Evolutionary conservation across 2,888 invertebrate genomes (phyloP).

Genomic region (Sphecodes monilicornis): DNA sequence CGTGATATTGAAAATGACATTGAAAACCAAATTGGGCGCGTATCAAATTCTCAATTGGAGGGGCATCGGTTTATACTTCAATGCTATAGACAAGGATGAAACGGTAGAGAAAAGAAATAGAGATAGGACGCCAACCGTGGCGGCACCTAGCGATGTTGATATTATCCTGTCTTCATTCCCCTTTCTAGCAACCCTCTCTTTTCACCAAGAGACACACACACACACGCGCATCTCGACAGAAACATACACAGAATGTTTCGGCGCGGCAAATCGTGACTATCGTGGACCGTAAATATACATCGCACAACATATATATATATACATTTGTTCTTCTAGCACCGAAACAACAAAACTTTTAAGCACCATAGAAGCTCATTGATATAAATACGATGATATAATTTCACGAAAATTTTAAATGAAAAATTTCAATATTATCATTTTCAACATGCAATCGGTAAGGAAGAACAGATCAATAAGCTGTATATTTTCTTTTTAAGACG

Average conservation of each 20-base stretch:
- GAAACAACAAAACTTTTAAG: conserved; percentile 42
- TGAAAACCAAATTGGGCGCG: conserved; percentile 20
- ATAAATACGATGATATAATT: conserved; percentile 12
- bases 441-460: conserved; percentile 61
- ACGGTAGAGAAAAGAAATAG: conserved; percentile 63
- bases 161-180: conserved; percentile 53
- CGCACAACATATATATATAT: conserved; percentile 29
- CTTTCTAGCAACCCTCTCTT: conserved; percentile 36
- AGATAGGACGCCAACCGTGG: conserved; percentile 73
- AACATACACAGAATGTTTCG: conserved; percentile 52
- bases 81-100: conserved; percentile 46
- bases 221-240: conserved; percentile 17
- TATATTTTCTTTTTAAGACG: conserved; percentile 65
- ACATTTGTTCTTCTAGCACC: conserved; percentile 21
- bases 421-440: conserved; percentile 31
- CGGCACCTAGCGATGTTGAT: conserved; percentile 69
- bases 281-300: conserved; percentile 63
- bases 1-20: too few species aligned
- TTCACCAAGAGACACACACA: conserved; percentile 20
- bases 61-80: conserved; percentile 48
- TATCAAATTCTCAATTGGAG: conserved; percentile 34
- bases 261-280: conserved; percentile 71
- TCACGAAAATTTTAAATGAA: conserved; percentile 4
- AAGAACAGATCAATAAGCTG: conserved; percentile 72
- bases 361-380: conserved; percentile 13